phyloP scores from a whole-genome alignment of 2,113 vertebrate species.

The Thunnus maccoyii region DNA sequence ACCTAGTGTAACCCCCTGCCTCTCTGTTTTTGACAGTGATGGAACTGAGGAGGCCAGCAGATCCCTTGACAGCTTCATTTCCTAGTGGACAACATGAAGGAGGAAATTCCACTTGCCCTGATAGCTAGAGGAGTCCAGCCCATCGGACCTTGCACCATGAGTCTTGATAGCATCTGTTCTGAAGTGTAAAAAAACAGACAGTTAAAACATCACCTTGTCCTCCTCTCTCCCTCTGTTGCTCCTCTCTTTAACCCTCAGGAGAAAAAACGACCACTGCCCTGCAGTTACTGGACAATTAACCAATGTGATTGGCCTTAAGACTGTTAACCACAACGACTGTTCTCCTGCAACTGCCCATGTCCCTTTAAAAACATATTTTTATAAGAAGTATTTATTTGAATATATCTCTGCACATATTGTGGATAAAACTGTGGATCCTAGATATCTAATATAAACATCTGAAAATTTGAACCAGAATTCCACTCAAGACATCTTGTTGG shows the following conservation, averaged over 20 bases:
- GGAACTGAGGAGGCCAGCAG: constrained; percentile 57
- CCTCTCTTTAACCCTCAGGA: constrained; percentile 17
- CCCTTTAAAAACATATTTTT: constrained; percentile 72
- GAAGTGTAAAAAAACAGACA: constrained; percentile 38
- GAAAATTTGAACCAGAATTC: constrained; percentile 53
- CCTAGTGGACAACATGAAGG: constrained; percentile 81
- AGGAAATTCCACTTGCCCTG: constrained; percentile 53
- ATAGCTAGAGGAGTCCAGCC: constrained; percentile 66
- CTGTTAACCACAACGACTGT: constrained; percentile 85
- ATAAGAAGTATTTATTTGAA: constrained; percentile 65
- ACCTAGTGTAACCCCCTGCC: constrained; percentile 32
- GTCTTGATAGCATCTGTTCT: constrained; percentile 33
- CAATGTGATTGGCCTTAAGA: constrained; percentile 75
- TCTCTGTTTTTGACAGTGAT: constrained; percentile 75
- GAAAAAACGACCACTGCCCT: constrained; percentile 50
- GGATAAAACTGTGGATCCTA: constrained; percentile 76
- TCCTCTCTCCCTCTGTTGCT: constrained; percentile 5
- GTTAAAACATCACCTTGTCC: constrained; percentile 4
- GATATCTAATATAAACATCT: constrained; percentile 15
- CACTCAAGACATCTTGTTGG: constrained; percentile 70
- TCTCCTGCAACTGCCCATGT: constrained; percentile 64
- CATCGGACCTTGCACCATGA: constrained; percentile 66
- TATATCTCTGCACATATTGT: constrained; percentile 54
- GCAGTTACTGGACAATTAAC: constrained; percentile 53
- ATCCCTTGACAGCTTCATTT: constrained; percentile 62